These are phyloP conservation scores for Fragum fragum DNA, from an alignment of 2,888 invertebrate genomes.

Conservation along the genomic window DNA sequence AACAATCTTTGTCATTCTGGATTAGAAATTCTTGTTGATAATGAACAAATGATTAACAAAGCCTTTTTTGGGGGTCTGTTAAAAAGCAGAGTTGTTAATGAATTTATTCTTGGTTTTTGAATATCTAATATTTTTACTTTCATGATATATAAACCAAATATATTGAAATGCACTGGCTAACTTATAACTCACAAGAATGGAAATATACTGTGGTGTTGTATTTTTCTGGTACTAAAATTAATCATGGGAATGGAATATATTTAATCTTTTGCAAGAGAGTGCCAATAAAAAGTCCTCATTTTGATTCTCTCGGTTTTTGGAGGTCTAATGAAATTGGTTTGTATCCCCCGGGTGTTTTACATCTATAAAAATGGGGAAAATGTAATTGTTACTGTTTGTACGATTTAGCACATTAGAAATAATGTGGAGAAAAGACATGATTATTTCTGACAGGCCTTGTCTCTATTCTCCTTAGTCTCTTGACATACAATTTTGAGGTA, in stretches of 20 bases:
- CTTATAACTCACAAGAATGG: no score
- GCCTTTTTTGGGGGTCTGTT: no score
- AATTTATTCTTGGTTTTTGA: no score
- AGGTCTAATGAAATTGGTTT: slow-evolving; percentile 14
- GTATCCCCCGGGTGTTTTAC: not conserved
- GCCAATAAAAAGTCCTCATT: slow-evolving; percentile 6
- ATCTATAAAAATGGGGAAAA: slow-evolving; percentile 5
- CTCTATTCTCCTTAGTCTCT: not conserved
- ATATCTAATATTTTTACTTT: no score
- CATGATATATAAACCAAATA: no score
- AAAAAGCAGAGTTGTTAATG: no score
- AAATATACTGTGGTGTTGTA: not conserved
- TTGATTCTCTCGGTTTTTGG: slow-evolving; percentile 14
- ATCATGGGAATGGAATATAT: slow-evolving; percentile 14
- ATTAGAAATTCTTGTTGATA: no score
- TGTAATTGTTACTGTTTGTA: slow-evolving; percentile 18
- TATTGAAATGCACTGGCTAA: no score
- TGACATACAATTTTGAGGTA: no score
- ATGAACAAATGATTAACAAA: no score
- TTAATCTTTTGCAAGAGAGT: slow-evolving; percentile 12
- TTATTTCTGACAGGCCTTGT: not conserved
- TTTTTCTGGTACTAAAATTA: not conserved
- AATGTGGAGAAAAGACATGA: not conserved
- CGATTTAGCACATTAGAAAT: not conserved
- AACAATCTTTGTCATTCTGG: no score